Base-by-base conservation (phyloP, 2,113 vertebrate species). In the Saccopteryx leptura region DNA sequence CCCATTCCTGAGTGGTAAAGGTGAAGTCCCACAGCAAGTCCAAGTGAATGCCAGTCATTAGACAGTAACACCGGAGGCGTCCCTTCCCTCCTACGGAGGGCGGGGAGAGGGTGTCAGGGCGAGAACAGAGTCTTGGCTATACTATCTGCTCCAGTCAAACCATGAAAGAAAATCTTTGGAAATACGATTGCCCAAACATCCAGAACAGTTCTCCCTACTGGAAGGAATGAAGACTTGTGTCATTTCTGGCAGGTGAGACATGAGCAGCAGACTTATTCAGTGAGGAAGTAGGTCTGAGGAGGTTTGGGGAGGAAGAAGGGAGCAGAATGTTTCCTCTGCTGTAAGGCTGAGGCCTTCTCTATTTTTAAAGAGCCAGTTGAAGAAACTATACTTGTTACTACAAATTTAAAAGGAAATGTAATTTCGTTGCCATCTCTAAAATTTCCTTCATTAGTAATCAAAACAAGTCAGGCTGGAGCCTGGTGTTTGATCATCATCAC, bases 381-480 rank as follows among this genome's bases (percentile, higher is more conserved):
- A 93, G 54, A 94, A 87, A 96, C 33, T 81, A 50, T 31, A 79
- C 18, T 66, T 61, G 50, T 10, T 10, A 26, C 48, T 63, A 58
- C 66, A 88, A 94, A 90, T 89, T 80, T 65, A 76, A 97, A 97
- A 91, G 91, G 52, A 95, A 93, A 91, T 84, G 26, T 23, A 88
- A 84, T 94, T 96, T 90, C 85, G 81, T 96, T 87, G n/a, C 28
- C 65, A 79, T 82, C 61, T 88, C 91, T 82, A 94, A 85, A 78
- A 87, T 88, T 88, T 86, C 52, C 50, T 82, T 86, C 78, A 96
- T 96, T 88, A 88, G 97, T 93, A 97, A 90, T 88, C 68, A 58
- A 93, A 90, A 11, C 58, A 87, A 61, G 46, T 3, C 69, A 56
- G 10, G 14, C 6, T 31, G 0, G 1, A 21, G 4, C 19, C 13